Evolutionary conservation across 2,113 vertebrate genomes (phyloP).

Genomic region (Natator depressus): DNA sequence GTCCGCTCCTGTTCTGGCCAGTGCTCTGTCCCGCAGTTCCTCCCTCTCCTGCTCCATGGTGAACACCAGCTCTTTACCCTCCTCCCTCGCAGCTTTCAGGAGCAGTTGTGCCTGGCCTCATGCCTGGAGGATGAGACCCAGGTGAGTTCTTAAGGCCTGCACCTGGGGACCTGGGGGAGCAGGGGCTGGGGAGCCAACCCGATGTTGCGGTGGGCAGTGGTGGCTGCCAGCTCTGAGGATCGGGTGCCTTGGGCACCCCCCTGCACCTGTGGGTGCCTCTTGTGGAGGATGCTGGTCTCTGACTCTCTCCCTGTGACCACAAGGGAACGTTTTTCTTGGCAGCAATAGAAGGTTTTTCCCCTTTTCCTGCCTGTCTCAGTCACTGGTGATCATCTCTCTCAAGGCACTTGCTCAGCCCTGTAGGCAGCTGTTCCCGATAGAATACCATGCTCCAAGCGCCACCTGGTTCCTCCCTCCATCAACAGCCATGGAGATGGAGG

Average conservation of each 20-base stretch:
- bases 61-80: neutral
- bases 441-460: neutral
- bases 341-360: neutral
- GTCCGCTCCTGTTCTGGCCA: accelerated
- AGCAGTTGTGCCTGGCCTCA: neutral
- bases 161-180: neutral
- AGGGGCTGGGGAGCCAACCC: neutral
- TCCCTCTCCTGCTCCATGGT: neutral
- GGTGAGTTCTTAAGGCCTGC: neutral
- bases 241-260: neutral
- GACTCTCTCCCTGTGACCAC: neutral
- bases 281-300: too few species aligned
- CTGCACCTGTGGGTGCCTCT: too few species aligned
- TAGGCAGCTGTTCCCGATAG: neutral
- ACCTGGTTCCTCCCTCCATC: neutral
- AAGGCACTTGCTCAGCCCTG: neutral
- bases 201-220: neutral
- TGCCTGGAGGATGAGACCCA: neutral
- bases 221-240: neutral
- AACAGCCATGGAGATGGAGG: neutral
- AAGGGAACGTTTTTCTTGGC: neutral
- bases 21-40: too few species aligned
- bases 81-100: neutral
- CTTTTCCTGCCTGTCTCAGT: neutral
- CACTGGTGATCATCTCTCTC: neutral